phyloP scores from a whole-genome alignment of 2,888 invertebrate genomes.

The Spilosoma lubricipeda region DNA sequence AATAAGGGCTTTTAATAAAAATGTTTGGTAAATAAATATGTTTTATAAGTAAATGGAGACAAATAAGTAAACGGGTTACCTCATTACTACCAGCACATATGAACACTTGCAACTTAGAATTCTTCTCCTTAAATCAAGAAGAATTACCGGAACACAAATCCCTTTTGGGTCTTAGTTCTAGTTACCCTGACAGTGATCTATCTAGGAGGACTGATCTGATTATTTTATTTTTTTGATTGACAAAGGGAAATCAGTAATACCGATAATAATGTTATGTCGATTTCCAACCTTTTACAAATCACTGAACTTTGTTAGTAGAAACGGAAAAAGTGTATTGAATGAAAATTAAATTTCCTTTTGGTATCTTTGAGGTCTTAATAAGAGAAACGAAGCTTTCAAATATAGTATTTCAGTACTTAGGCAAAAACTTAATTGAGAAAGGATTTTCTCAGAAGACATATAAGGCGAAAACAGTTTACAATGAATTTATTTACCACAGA shows the following conservation, averaged over 20 bases:
- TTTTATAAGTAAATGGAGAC: not conserved
- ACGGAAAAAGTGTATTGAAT: not conserved
- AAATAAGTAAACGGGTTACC: not conserved
- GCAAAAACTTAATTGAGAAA: conserved; percentile 7
- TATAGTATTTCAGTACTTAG: not conserved
- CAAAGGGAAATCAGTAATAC: too few relatives aligned
- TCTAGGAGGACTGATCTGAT: too few relatives aligned
- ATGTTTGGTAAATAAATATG: too few relatives aligned
- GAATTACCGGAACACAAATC: too few relatives aligned
- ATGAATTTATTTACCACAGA: conserved; percentile 64
- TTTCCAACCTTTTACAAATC: too few relatives aligned
- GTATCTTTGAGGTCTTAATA: not conserved
- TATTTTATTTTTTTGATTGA: too few relatives aligned
- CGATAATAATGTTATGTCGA: too few relatives aligned
- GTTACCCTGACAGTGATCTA: too few relatives aligned
- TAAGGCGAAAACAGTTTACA: conserved; percentile 46
- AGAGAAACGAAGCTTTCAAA: not conserved
- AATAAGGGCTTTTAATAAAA: too few relatives aligned
- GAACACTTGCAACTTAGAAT: not conserved
- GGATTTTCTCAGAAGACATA: conserved; percentile 10
- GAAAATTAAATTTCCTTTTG: not conserved
- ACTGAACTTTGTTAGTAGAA: too few relatives aligned
- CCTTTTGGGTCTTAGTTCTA: too few relatives aligned
- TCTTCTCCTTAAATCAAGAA: too few relatives aligned
- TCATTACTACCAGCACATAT: not conserved